Evolutionary conservation across 1,140 invertebrate species (phyloP).

Genomic region (Stegodyphus dumicola): DNA sequence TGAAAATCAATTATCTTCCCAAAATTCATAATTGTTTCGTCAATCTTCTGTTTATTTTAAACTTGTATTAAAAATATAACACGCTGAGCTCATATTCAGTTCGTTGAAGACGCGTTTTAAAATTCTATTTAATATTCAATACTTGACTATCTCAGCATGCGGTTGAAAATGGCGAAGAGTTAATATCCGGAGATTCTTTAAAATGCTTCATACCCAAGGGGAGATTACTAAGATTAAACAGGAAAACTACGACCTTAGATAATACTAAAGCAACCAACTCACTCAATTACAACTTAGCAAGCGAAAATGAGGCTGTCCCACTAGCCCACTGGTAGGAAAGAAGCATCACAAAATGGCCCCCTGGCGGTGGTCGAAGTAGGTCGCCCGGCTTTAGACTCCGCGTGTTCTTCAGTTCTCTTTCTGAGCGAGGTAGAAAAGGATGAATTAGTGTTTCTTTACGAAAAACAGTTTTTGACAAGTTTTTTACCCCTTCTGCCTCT

Average conservation of each 20-base stretch:
- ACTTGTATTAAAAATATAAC: too few relatives aligned
- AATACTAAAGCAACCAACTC: not conserved
- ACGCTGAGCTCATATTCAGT: too few relatives aligned
- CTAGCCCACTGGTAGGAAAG: conserved; percentile 43
- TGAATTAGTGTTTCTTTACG: too few relatives aligned
- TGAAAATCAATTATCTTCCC: too few relatives aligned
- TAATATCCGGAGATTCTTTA: not conserved
- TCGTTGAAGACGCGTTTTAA: too few relatives aligned
- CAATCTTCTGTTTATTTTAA: too few relatives aligned
- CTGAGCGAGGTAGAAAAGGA: not conserved
- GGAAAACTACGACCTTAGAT: not conserved
- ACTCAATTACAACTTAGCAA: not conserved
- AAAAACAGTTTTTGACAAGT: too few relatives aligned
- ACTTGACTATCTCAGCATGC: not conserved
- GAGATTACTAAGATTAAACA: not conserved
- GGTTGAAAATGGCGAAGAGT: not conserved
- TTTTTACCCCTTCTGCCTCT: too few relatives aligned
- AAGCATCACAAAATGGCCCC: conserved; percentile 13
- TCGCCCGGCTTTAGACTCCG: not conserved
- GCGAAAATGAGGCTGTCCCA: conserved; percentile 51
- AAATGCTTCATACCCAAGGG: not conserved
- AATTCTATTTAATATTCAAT: too few relatives aligned
- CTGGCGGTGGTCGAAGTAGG: conserved; percentile 52
- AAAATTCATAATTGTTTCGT: too few relatives aligned
- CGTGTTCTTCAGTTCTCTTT: not conserved